A percentile compares a stretch with the other conserved stretches of the same genome.
These are phyloP conservation scores for Liparis tanakae DNA, from an alignment of 2,797 vertebrate species.

Conservation along the genomic window DNA sequence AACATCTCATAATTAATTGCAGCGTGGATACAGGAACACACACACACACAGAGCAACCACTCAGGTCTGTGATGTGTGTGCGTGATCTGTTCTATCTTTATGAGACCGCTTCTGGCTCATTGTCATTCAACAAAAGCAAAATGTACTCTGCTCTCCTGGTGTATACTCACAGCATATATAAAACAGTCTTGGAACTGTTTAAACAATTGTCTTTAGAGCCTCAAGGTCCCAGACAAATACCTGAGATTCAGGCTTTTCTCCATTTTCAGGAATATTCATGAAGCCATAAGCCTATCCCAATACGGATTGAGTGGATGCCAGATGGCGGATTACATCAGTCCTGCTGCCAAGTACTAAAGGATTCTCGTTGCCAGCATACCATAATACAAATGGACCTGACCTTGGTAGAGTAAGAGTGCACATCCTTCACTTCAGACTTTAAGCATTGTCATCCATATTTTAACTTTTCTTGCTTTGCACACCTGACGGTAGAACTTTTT, in stretches of 20 bases:
- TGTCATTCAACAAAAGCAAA: conserved; percentile 31
- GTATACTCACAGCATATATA: neutral
- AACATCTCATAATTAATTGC: conserved; percentile 57
- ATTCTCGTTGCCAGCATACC: conserved; percentile 16
- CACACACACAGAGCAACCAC: conserved; percentile 19
- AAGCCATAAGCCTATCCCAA: neutral
- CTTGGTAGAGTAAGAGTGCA: conserved; percentile 6
- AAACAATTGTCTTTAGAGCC: neutral
- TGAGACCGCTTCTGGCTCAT: neutral
- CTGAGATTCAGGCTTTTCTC: neutral
- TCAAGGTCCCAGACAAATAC: neutral
- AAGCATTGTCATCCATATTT: conserved; percentile 13
- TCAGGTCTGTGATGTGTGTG: conserved; percentile 24
- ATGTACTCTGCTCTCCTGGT: neutral
- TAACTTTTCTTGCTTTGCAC: conserved; percentile 6
- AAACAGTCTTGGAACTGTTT: neutral
- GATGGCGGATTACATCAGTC: conserved; percentile 8
- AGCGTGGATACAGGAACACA: conserved; percentile 26
- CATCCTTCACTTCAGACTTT: conserved; percentile 28
- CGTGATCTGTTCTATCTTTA: conserved; percentile 41
- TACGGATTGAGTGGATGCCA: neutral
- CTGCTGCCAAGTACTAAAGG: conserved; percentile 6
- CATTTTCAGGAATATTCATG: neutral
- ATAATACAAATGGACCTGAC: conserved; percentile 23
- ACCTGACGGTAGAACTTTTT: conserved; percentile 14